phyloP scores from a whole-genome alignment of 2,888 invertebrate species.

The Conchocele bisecta region DNA sequence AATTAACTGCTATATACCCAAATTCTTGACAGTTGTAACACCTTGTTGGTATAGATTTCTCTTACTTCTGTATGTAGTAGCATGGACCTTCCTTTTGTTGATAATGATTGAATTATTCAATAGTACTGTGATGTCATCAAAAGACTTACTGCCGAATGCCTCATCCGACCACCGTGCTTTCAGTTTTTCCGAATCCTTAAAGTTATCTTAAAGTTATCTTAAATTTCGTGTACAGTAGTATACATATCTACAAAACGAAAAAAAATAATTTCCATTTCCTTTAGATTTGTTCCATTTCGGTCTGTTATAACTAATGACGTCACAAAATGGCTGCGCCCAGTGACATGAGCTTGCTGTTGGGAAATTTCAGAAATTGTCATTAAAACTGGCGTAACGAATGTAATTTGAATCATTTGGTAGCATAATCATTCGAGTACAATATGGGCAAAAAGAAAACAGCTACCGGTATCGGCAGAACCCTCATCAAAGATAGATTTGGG shows the following conservation, averaged over 20 bases:
- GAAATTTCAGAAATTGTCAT: neutral
- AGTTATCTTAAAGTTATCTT: no score
- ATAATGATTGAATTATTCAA: neutral
- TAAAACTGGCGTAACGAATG: neutral
- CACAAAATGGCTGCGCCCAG: slow-evolving; percentile 5
- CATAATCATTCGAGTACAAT: neutral
- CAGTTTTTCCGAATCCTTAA: neutral
- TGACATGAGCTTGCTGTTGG: neutral
- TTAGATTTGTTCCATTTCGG: no score
- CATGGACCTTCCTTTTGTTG: neutral
- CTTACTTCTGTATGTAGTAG: slow-evolving; percentile 8
- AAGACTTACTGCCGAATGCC: slow-evolving; percentile 2
- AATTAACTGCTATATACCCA: slow-evolving; percentile 7
- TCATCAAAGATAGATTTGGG: slow-evolving; percentile 78
- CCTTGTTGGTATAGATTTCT: slow-evolving; percentile 5
- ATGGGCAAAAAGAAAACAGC: slow-evolving; percentile 59
- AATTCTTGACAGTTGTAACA: slow-evolving; percentile 25
- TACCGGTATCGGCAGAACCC: slow-evolving; percentile 65
- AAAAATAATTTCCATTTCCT: no score
- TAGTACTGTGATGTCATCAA: neutral
- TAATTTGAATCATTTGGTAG: no score
- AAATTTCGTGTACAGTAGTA: no score
- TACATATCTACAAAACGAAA: no score
- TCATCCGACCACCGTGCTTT: slow-evolving; percentile 4
- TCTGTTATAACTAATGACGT: neutral